Base-by-base conservation (phyloP, 2,113 vertebrate species). In the Marmota monax region DNA sequence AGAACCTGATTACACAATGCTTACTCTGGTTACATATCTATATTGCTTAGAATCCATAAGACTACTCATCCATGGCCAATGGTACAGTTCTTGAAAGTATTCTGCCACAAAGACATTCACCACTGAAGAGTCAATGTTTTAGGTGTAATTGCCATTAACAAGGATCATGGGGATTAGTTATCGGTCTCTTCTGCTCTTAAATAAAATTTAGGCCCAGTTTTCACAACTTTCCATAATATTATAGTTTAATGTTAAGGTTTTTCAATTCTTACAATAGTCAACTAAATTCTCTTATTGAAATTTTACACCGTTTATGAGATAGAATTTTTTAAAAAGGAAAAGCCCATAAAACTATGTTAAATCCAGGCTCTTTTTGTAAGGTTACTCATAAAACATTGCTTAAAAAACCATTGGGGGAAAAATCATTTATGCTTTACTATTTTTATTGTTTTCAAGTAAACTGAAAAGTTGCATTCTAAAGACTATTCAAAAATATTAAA, bases 401-500 rank as follows among this genome's bases (percentile, higher is more conserved):
- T 92, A 67, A 69, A 39, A 1, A 85, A 9, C 53, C 56, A 76
- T 69, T 79, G 45, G 4, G 18, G n/a, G 61, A 95, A 90, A 90
- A 23, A 42, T 7, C 1, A 58, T 74, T 85, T 79, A 67, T 80
- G 6, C 16, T 74, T 89, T 92, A 74, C 37, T 51, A 37, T 80
- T 89, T 84, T 94, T 34, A 74, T 9, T 67, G 10, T 89, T 89
- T 84, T 79, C 53, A 67, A 85, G 56, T 69, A 92, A 93, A 84
- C 7, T 84, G 23, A 77, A 95, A 78, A 77, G 34, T 34, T 42
- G 23, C 58, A 90, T 18, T 79, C 29, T 48, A 74, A 65, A 65
- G 69, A 65, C 56, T 78, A 79, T 22, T 13, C 91, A 16, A 74
- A 92, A 69, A 92, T 7, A 73, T 1, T 61, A 51, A 80, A 73